Evolutionary conservation across 1,140 invertebrate species (phyloP).

Genomic region (Marisa cornuarietis): DNA sequence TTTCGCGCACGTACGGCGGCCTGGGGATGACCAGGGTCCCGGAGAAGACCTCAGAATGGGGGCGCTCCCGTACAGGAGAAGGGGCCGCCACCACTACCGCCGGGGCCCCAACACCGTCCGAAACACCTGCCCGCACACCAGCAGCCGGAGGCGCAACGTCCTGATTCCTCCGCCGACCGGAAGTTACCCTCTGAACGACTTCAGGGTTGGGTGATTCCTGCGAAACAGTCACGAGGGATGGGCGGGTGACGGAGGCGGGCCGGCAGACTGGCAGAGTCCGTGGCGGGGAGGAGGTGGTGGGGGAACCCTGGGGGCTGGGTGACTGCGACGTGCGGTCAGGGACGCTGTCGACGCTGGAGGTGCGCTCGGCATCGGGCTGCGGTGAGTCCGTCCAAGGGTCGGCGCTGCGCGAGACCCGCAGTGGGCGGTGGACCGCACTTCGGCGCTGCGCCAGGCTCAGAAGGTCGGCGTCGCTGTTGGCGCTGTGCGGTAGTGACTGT

Average conservation of each 20-base stretch:
- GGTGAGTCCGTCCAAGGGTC: slow-evolving; percentile 31
- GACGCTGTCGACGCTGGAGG: slow-evolving; percentile 29
- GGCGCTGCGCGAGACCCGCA: slow-evolving; percentile 42
- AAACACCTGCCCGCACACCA: neutral
- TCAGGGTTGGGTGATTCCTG: slow-evolving; percentile 35
- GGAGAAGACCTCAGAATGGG: slow-evolving; percentile 38
- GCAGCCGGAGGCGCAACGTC: neutral
- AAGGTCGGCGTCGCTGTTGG: slow-evolving; percentile 45
- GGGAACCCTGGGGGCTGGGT: slow-evolving; percentile 5
- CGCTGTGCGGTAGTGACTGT: slow-evolving; percentile 44
- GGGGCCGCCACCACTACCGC: neutral
- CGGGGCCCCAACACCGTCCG: neutral
- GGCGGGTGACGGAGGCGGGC: slow-evolving; percentile 16
- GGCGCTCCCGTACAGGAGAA: slow-evolving; percentile 24
- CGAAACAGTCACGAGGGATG: slow-evolving; percentile 37
- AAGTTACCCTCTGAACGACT: slow-evolving; percentile 29
- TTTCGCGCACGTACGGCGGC: slow-evolving; percentile 44
- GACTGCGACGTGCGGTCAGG: slow-evolving; percentile 13
- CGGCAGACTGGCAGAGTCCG: neutral
- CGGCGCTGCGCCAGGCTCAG: slow-evolving; percentile 18
- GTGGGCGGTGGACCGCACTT: slow-evolving; percentile 31
- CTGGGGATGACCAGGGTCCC: slow-evolving; percentile 48
- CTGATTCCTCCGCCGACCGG: slow-evolving; percentile 3
- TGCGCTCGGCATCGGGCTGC: neutral
- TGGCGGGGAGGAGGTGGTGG: neutral